A percentile compares a stretch with the other conserved stretches of the same genome.
These are phyloP conservation scores for Oeneis ivallda DNA, from an alignment of 2,888 invertebrate species.

Conservation along the genomic window DNA sequence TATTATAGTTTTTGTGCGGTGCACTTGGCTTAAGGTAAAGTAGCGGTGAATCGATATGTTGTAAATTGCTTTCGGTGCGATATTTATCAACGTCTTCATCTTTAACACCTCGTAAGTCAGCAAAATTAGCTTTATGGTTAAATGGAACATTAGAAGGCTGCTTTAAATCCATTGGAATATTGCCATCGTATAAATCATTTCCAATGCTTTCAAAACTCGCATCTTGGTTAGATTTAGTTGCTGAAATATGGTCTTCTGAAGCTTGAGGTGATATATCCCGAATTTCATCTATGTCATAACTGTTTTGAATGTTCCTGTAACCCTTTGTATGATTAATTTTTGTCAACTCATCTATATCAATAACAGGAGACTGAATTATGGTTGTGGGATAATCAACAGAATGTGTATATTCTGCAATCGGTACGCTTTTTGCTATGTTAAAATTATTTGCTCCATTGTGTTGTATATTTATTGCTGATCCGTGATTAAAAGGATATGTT, in stretches of 20 bases:
- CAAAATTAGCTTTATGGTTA: constrained; percentile 65
- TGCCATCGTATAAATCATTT: constrained; percentile 59
- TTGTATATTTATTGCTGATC: constrained; percentile 63
- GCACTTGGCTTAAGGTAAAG: constrained; percentile 77
- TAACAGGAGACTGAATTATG: constrained; percentile 85
- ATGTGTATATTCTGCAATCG: constrained; percentile 85
- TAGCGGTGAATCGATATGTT: constrained; percentile 82
- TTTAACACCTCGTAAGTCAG: constrained; percentile 68
- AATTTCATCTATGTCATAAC: constrained; percentile 63
- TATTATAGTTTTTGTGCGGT: constrained; percentile 78
- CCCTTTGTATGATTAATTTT: constrained; percentile 62
- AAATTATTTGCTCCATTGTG: constrained; percentile 60
- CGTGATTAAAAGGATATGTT: constrained; percentile 48
- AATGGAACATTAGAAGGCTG: constrained; percentile 48
- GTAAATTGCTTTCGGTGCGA: constrained; percentile 71
- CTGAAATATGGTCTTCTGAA: constrained; percentile 71
- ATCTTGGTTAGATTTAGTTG: constrained; percentile 67
- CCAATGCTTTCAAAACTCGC: constrained; percentile 74
- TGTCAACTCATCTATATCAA: constrained; percentile 78
- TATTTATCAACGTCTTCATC: constrained; percentile 74
- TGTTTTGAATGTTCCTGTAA: constrained; percentile 68
- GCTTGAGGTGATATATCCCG: constrained; percentile 80
- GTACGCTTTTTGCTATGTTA: constrained; percentile 84
- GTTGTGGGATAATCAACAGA: constrained; percentile 88
- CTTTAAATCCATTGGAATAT: constrained; percentile 57